These are phyloP conservation scores for Rhagologus leucostigma DNA, from an alignment of 2,113 vertebrate genomes.

Conservation along the genomic window DNA sequence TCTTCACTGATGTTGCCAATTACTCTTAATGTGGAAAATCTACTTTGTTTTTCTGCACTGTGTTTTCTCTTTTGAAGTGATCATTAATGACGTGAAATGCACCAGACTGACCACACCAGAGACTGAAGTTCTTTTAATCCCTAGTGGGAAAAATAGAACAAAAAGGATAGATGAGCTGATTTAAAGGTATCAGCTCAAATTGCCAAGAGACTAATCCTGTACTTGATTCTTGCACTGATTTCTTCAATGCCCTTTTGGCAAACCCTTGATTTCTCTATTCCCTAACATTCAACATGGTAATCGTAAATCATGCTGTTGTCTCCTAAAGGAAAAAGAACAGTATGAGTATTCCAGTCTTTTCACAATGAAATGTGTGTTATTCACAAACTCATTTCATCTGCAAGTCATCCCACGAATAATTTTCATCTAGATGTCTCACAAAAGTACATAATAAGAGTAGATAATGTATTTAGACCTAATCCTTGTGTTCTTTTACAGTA, in stretches of 20 bases:
- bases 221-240: not conserved
- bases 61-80: not conserved
- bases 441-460: not conserved
- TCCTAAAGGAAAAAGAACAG: not conserved
- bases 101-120: not conserved
- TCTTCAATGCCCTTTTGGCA: not conserved
- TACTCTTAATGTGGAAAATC: constrained; percentile 34
- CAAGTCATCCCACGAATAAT: not conserved
- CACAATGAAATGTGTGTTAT: not conserved
- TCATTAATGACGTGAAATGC: not conserved
- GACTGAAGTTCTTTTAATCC: not conserved
- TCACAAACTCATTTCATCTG: not conserved
- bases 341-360: not conserved
- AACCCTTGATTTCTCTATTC: not conserved
- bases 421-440: not conserved
- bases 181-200: not conserved
- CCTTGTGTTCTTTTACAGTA: not conserved
- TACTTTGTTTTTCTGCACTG: not conserved
- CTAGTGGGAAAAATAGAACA: not conserved
- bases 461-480: not conserved
- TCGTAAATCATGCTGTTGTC: not conserved
- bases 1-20: constrained; percentile 23
- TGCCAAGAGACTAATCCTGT: not conserved
- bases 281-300: not conserved
- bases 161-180: not conserved